Evolutionary conservation across 2,888 invertebrate genomes (phyloP).

Genomic region (Hymenopus coronatus): DNA sequence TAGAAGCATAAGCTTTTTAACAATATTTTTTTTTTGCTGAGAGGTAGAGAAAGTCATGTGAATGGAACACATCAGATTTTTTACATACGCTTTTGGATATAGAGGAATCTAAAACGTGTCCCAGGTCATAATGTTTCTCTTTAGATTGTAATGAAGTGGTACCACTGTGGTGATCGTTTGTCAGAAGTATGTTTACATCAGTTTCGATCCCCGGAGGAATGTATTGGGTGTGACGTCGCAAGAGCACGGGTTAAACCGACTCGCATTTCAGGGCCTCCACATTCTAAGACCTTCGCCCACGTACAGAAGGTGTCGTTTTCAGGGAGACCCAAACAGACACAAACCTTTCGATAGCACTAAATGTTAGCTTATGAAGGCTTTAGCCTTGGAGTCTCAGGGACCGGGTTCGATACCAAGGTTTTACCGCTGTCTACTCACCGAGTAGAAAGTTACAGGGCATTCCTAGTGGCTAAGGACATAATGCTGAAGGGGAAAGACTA

Average conservation of each 20-base stretch:
- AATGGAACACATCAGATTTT: too few relatives aligned
- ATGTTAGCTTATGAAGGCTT: not conserved
- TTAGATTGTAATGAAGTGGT: too few relatives aligned
- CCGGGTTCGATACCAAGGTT: not conserved
- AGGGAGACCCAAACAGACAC: not conserved
- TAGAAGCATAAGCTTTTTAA: too few relatives aligned
- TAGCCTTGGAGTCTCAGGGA: not conserved
- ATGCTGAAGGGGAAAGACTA: too few relatives aligned
- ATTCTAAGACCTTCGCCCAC: not conserved
- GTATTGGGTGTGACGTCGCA: not conserved
- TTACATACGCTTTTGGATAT: too few relatives aligned
- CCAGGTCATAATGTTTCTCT: too few relatives aligned
- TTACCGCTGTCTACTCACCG: not conserved
- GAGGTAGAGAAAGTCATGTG: too few relatives aligned
- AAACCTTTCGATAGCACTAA: slow-evolving; percentile 1
- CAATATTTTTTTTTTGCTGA: too few relatives aligned
- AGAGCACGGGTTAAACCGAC: not conserved
- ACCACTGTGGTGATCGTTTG: too few relatives aligned
- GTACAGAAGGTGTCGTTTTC: not conserved
- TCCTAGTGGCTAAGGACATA: too few relatives aligned
- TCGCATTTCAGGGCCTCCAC: not conserved
- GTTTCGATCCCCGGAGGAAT: not conserved
- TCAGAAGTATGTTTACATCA: too few relatives aligned
- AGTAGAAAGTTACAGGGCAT: not conserved
- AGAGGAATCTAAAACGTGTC: too few relatives aligned